Percentiles rank a stretch among this genome's conserved stretches.
These are phyloP conservation scores for Strigamia crassipes DNA, from an alignment of 2,888 invertebrate species.

Conservation along the genomic window DNA sequence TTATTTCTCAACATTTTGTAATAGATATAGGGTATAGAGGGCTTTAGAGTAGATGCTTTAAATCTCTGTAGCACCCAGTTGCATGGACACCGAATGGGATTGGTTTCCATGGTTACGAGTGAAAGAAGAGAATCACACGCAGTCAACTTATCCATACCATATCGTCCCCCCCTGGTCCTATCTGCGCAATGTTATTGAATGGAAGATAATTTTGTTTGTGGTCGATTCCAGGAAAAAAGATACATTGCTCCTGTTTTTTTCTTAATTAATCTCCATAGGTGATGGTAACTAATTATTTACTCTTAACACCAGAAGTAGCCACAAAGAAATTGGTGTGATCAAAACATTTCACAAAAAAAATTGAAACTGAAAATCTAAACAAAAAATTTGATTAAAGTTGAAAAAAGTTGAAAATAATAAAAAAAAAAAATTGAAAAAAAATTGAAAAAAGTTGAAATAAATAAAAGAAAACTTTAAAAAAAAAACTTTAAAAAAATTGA, in stretches of 20 bases:
- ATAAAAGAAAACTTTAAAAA: too few species aligned
- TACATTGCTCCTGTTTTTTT: neutral
- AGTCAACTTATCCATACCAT: slow-evolving; percentile 18
- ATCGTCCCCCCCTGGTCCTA: neutral
- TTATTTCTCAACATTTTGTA: neutral
- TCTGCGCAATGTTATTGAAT: neutral
- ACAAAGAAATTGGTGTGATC: neutral
- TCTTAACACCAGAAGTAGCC: neutral
- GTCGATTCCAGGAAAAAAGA: neutral
- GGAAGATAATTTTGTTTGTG: neutral
- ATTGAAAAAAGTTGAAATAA: too few species aligned
- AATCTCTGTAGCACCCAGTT: neutral
- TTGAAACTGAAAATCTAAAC: too few species aligned
- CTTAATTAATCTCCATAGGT: neutral
- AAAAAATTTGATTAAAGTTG: too few species aligned
- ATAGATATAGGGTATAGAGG: neutral
- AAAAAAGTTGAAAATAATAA: too few species aligned
- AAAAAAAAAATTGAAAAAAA: too few species aligned
- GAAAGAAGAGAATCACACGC: neutral
- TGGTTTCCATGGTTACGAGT: neutral
- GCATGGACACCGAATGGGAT: slow-evolving; percentile 7
- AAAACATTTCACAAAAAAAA: too few species aligned
- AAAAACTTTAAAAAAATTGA: too few species aligned
- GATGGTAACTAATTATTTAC: neutral
- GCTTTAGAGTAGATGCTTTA: slow-evolving; percentile 5